phyloP scores from a whole-genome alignment of 2,113 vertebrate species.

The Plecturocebus donacophilus region DNA sequence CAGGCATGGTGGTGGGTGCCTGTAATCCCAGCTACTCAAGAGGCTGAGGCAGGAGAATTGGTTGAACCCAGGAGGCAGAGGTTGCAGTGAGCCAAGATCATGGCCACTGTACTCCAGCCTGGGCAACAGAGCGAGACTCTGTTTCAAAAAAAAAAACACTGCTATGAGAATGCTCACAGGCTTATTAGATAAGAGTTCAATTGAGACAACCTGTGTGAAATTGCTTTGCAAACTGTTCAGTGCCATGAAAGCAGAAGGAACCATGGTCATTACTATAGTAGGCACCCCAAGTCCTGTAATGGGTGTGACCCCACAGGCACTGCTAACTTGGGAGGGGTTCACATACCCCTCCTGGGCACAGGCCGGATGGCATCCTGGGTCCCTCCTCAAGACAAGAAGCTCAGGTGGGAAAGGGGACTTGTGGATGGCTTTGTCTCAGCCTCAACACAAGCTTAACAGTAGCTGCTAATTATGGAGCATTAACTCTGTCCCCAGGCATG shows the following conservation, averaged over 20 bases:
- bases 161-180: neutral
- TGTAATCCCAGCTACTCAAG: no score
- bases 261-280: rapidly evolving
- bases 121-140: no score
- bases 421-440: neutral
- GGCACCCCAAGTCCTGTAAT: neutral
- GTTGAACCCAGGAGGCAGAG: no score
- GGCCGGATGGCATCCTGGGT: neutral
- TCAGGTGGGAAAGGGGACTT: neutral
- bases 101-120: no score
- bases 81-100: no score
- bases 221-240: neutral
- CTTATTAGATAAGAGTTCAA: neutral
- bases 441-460: neutral
- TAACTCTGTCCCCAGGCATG: neutral
- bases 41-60: no score
- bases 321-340: neutral
- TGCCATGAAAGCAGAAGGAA: neutral
- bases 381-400: neutral
- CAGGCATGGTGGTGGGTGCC: no score
- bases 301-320: neutral
- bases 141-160: no score
- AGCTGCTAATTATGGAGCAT: neutral
- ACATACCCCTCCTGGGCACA: neutral
- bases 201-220: neutral